A percentile compares a stretch with the other conserved stretches of the same genome.
Conservation (phyloP, 2,797 vertebrate species). For the Channallabes apus region DNA sequence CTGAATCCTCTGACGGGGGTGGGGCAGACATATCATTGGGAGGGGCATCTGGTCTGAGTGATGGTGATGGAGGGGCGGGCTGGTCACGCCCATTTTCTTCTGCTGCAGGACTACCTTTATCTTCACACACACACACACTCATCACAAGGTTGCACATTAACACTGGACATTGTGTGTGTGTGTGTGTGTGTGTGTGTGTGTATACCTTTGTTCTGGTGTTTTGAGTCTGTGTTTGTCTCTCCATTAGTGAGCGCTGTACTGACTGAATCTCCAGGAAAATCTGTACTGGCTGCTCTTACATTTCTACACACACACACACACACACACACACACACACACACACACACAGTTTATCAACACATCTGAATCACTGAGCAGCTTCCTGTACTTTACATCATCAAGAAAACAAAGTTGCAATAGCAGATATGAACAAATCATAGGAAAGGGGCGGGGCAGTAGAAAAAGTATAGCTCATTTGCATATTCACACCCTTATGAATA, state of each 20-base stretch:
- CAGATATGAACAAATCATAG: not conserved
- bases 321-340: slow-evolving; percentile 14
- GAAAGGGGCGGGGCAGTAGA: not conserved
- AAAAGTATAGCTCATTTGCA: not conserved
- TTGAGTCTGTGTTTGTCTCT: not conserved
- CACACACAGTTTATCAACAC: not conserved
- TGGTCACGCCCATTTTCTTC: slow-evolving; percentile 69
- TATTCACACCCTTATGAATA: not conserved
- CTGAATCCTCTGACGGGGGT: slow-evolving; percentile 61
- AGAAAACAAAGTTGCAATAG: not conserved
- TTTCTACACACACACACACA: slow-evolving; percentile 21
- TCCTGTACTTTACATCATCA: not conserved
- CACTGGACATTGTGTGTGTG: slow-evolving; percentile 48
- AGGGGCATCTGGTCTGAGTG: slow-evolving; percentile 53
- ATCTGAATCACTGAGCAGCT: not conserved
- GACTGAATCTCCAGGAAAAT: slow-evolving; percentile 1
- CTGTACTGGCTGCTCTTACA: not conserved
- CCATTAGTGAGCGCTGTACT: slow-evolving; percentile 11
- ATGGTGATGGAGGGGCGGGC: slow-evolving; percentile 62
- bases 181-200: not conserved
- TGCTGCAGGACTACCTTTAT: slow-evolving; percentile 74
- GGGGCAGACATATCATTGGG: slow-evolving; percentile 4
- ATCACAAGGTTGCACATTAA: not conserved
- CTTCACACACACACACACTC: slow-evolving; percentile 62
- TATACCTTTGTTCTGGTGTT: slow-evolving; percentile 1